Conservation (phyloP, 2,113 vertebrate species). For the Buteo buteo region DNA sequence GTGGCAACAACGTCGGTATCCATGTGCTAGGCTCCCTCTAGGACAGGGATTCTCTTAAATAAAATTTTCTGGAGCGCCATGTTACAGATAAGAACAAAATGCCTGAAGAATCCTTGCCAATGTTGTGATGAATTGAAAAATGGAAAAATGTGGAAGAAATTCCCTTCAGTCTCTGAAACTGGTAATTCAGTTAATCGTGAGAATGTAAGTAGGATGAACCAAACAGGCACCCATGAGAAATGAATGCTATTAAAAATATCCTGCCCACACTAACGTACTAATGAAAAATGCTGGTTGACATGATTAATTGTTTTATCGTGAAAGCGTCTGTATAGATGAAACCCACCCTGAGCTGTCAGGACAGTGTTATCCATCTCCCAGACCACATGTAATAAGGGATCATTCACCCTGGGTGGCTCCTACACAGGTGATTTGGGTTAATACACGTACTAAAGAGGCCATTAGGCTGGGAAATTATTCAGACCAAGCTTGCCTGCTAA, state of each 20-base stretch:
- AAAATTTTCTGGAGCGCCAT: neutral
- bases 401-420: neutral
- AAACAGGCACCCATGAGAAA: conserved; percentile 27
- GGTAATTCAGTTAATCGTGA: neutral
- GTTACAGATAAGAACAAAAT: neutral
- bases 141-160: neutral
- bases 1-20: neutral
- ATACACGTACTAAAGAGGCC: neutral
- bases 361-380: conserved; percentile 4
- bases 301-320: conserved; percentile 34
- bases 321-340: neutral
- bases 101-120: neutral
- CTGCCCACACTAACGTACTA: conserved; percentile 17
- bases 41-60: neutral
- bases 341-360: conserved; percentile 3
- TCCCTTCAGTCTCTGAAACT: neutral
- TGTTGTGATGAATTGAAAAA: neutral
- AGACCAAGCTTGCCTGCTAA: neutral
- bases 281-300: conserved; percentile 24
- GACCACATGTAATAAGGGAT: conserved; percentile 3
- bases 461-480: neutral
- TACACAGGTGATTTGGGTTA: conserved; percentile 11
- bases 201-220: neutral
- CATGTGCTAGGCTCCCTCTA: neutral
- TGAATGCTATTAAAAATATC: conserved; percentile 29